Percentiles rank a stretch among this genome's conserved stretches.
These are phyloP conservation scores for Deroplatys truncata DNA, from an alignment of 2,888 invertebrate genomes.

Conservation along the genomic window DNA sequence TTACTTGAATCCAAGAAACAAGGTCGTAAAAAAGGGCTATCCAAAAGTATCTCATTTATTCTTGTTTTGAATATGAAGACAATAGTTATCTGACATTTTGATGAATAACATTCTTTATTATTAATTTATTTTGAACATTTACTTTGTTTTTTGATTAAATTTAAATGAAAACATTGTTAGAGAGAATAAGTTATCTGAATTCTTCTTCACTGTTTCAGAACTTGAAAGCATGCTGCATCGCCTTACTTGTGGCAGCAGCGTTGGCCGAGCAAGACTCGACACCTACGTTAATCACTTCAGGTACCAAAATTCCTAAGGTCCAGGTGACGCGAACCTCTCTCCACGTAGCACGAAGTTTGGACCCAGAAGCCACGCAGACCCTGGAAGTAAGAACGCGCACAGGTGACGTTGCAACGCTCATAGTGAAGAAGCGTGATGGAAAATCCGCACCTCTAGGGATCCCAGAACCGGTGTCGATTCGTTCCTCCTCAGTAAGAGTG, in stretches of 20 bases:
- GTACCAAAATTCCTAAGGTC: slow-evolving; percentile 24
- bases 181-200: neutral
- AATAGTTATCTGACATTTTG: no score
- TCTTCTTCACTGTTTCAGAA: neutral
- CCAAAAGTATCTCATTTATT: no score
- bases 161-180: no score
- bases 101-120: no score
- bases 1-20: no score
- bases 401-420: slow-evolving; percentile 71
- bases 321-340: slow-evolving; percentile 36
- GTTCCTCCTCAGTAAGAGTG: slow-evolving; percentile 40
- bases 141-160: no score
- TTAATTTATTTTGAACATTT: no score
- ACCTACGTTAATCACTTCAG: neutral
- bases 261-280: neutral
- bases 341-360: slow-evolving; percentile 53
- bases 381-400: slow-evolving; percentile 71
- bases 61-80: no score
- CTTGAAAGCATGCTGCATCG: neutral
- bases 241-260: neutral
- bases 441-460: slow-evolving; percentile 45
- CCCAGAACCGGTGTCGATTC: slow-evolving; percentile 17
- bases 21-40: no score
- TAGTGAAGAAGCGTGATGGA: slow-evolving; percentile 65
- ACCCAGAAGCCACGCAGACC: slow-evolving; percentile 72